Conservation (phyloP, 2,797 vertebrate species). For the Brachyalestes nurse region DNA sequence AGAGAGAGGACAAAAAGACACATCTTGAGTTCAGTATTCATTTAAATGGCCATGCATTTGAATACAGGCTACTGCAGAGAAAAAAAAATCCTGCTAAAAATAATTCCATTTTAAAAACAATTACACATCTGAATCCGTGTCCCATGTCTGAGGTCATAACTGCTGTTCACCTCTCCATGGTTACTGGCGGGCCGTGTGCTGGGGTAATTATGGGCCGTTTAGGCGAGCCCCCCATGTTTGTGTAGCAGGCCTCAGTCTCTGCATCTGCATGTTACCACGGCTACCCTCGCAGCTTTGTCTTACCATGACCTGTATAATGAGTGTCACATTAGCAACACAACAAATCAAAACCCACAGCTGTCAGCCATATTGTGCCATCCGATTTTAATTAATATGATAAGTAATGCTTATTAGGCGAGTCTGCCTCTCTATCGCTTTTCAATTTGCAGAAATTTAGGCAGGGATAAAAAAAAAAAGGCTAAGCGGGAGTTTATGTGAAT, state of each 20-base stretch:
- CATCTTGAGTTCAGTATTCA: slow-evolving; percentile 53
- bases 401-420: slow-evolving; percentile 96
- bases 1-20: slow-evolving; percentile 24
- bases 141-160: slow-evolving; percentile 56
- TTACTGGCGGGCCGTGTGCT: slow-evolving; percentile 57
- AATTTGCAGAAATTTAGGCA: slow-evolving; percentile 80
- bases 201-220: slow-evolving; percentile 79
- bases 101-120: slow-evolving; percentile 63
- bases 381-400: slow-evolving; percentile 99
- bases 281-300: slow-evolving; percentile 91
- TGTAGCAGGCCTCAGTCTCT: slow-evolving; percentile 77
- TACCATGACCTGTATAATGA: slow-evolving; percentile 99
- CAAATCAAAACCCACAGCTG: slow-evolving; percentile 98
- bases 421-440: slow-evolving; percentile 82
- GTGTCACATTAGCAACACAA: slow-evolving; percentile 99
- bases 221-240: slow-evolving; percentile 80
- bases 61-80: slow-evolving; percentile 51
- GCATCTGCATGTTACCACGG: slow-evolving; percentile 88
- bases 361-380: slow-evolving; percentile 94
- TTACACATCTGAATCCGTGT: slow-evolving; percentile 61
- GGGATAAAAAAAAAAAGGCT: slow-evolving; percentile 61
- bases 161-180: slow-evolving; percentile 63
- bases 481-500: slow-evolving; percentile 52
- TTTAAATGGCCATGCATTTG: slow-evolving; percentile 51
- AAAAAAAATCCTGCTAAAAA: slow-evolving; percentile 46